Base-by-base conservation (phyloP, 2,888 invertebrate species). In the Eudemis profundana region DNA sequence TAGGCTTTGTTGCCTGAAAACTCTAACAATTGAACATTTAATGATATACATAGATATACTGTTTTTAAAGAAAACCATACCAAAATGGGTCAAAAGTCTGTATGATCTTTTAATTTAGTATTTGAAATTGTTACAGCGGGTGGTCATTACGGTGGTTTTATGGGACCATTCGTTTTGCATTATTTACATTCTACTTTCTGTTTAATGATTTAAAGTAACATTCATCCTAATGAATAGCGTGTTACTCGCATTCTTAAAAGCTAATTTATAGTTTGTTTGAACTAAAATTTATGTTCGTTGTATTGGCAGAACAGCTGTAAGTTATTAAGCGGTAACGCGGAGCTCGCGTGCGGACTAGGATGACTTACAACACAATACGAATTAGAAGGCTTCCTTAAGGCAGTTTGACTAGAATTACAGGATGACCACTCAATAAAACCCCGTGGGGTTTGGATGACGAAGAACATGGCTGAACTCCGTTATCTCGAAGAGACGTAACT, bases 281-380 rank as follows among this genome's bases (percentile, higher is more conserved):
- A 61, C 33, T 61, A 10, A 23, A 33, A 40, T 44, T 61, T 23
- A 61, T 61, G 21, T 5, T n/a, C 14, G n/a, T 14, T 33, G 33
- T 36, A 59, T 59, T 21, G 40, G 23, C 15, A 29, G 51, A 44
- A 44, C 51, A 44, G 21, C 51, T 53, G 27, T 51, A 36, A 36
- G 42, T 53, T 61, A 61, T 53, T 61, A 44, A 61, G 61, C 42
- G 33, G 15, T 61, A 33, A 53, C 61, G 50, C 14, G 36, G 46
- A 44, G 38, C n/a, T 51, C 15, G 61, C 61, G 61, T 51, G 51
- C 33, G 10, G 12, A 29, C 29, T 15, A 8, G 19, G 15, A 33
- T 21, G 36, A 33, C 10, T 40, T 42, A 19, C 54, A 40, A 42
- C 56, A 56, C 42, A 56, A 56, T 56, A 19, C 27, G 27, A 15